Evolutionary conservation across 2,888 invertebrate species (phyloP), one percentile per base, ranked within the genome.

Genomic region (Oligia latruncula): DNA sequence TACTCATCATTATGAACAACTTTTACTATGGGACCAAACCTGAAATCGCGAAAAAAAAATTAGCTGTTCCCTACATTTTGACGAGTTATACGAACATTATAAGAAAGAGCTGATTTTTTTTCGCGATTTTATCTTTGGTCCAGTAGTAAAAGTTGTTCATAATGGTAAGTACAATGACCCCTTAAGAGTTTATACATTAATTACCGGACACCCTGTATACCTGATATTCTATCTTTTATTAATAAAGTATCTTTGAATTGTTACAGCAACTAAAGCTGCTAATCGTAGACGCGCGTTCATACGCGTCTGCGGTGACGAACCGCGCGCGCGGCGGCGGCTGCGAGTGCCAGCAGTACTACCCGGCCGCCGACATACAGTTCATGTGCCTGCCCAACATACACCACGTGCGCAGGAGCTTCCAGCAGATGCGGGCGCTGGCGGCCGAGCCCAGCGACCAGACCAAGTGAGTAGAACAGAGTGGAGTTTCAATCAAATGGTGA

Each of bases 331-430:
- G 99, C 76, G 99, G 99, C 66, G 99, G 99, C 73, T 99, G 98
- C 95, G 99, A 99, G 94, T 99, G 98, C 94, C 98, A 98, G 75
- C 99, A 99, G 95, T 99, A 99, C 97, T 99, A 99, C 97, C 98
- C 98, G 1, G 98, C 98, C 91, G 99, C 99, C 88, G 99, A 99
- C 96, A 99, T 99, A 79, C 98, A 99, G 96, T 99, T 99, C 95
- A 99, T 99, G 99, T 98, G 98, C 94, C 97, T 99, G 93, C 99
- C 99, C 77, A 99, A 99, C 96, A 99, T 99, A 90, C 99, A 99
- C 96, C 98, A 98, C 91, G 99, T 99, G 93, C 97, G 99, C 71
- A 98, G 98, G 92, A 99, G 99, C 95, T 99, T 99, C 97, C 98
- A 98, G 86, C 98, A 98, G 84, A 97, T 99, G 86, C 97, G 99